A percentile compares a stretch with the other conserved stretches of the same genome.
phyloP scores from a whole-genome alignment of 2,113 vertebrate genomes.

The Oncorhynchus mykiss region DNA sequence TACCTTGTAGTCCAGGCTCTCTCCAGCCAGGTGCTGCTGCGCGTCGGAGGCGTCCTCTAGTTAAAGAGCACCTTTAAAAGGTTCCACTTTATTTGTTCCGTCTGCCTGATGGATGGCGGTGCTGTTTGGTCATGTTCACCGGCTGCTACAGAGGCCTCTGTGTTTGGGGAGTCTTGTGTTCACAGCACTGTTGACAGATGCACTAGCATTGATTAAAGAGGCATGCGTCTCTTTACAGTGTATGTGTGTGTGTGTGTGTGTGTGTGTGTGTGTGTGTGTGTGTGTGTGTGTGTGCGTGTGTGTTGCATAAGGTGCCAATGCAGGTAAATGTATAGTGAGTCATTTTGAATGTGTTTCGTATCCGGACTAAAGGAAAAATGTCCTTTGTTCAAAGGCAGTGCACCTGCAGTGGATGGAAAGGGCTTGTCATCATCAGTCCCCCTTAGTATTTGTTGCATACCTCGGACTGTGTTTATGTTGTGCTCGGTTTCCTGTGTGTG shows the following conservation, averaged over 20 bases:
- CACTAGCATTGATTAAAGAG: slow-evolving; percentile 58
- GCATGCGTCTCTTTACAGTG: background rate
- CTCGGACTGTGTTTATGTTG: slow-evolving; percentile 44
- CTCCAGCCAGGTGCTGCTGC: background rate
- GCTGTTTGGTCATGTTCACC: slow-evolving; percentile 57
- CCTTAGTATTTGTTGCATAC: slow-evolving; percentile 48
- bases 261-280: slow-evolving; percentile 2
- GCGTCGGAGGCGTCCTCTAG: slow-evolving; percentile 10
- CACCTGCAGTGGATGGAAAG: slow-evolving; percentile 61
- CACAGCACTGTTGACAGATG: slow-evolving; percentile 53
- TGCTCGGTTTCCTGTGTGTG: slow-evolving; percentile 44
- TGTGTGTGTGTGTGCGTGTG: slow-evolving; percentile 17
- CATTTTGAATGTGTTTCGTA: slow-evolving; percentile 12
- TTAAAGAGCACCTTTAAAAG: slow-evolving; percentile 25
- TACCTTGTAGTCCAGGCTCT: too few relatives aligned
- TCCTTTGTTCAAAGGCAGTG: slow-evolving; percentile 38
- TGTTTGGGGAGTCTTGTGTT: slow-evolving; percentile 43
- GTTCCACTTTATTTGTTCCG: slow-evolving; percentile 43
- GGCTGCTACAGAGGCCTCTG: slow-evolving; percentile 19
- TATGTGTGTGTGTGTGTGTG: slow-evolving; percentile 20
- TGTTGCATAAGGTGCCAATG: background rate
- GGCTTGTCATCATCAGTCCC: slow-evolving; percentile 50
- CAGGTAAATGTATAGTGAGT: slow-evolving; percentile 27
- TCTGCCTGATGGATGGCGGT: slow-evolving; percentile 48
- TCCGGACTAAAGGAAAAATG: slow-evolving; percentile 21